Evolutionary conservation across 2,888 invertebrate species (phyloP).

Genomic region (Troides helena): DNA sequence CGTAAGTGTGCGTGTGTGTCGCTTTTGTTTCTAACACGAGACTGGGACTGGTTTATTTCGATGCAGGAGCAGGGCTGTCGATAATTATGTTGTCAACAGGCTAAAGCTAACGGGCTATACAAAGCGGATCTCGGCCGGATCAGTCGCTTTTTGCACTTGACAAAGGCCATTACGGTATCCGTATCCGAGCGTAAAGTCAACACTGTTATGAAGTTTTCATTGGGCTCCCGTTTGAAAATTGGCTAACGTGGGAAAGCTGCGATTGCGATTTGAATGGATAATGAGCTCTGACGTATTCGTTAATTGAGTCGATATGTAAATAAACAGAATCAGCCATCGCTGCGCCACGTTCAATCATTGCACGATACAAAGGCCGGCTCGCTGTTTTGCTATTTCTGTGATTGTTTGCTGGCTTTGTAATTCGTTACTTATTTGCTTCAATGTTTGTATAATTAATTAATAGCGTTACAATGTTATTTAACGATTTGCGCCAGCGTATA

Average conservation of each 20-base stretch:
- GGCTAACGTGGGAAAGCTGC: slow-evolving; percentile 67
- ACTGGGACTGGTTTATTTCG: slow-evolving; percentile 59
- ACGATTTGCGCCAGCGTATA: slow-evolving; percentile 28
- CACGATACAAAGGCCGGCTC: slow-evolving; percentile 59
- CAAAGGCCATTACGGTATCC: slow-evolving; percentile 76
- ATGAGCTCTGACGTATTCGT: slow-evolving; percentile 66
- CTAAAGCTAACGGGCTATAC: slow-evolving; percentile 67
- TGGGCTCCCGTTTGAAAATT: slow-evolving; percentile 66
- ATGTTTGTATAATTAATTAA: slow-evolving; percentile 38
- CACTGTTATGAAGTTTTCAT: slow-evolving; percentile 76
- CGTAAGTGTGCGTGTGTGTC: slow-evolving; percentile 28
- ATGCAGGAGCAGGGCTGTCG: slow-evolving; percentile 54
- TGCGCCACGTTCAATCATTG: slow-evolving; percentile 56
- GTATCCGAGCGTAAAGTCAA: slow-evolving; percentile 70
- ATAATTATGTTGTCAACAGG: slow-evolving; percentile 75
- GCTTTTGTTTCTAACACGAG: slow-evolving; percentile 52
- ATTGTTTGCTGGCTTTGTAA: slow-evolving; percentile 55
- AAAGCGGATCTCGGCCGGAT: slow-evolving; percentile 72
- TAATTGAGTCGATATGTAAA: slow-evolving; percentile 76
- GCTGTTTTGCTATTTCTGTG: slow-evolving; percentile 58
- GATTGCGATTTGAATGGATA: slow-evolving; percentile 74
- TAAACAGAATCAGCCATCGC: slow-evolving; percentile 52
- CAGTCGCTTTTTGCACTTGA: slow-evolving; percentile 73
- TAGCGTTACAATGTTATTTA: slow-evolving; percentile 29
- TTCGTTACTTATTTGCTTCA: slow-evolving; percentile 41